These are phyloP conservation scores for Netelia virgata DNA, from an alignment of 2,888 invertebrate genomes.

Conservation along the genomic window DNA sequence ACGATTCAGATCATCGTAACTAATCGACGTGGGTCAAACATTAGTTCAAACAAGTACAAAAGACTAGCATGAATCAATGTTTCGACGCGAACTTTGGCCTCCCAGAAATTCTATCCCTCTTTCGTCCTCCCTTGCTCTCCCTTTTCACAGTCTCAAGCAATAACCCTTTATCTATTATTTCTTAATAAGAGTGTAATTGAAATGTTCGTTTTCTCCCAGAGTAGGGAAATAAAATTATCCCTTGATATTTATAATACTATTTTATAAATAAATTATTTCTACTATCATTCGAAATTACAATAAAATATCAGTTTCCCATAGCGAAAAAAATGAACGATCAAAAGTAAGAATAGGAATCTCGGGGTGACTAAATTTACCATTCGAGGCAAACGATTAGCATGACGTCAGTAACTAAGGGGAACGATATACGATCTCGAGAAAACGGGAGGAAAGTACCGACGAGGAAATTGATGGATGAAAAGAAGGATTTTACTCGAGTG, in stretches of 20 bases:
- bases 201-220: too few species aligned
- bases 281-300: too few species aligned
- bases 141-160: too few species aligned
- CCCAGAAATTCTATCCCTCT: slow-evolving; percentile 24
- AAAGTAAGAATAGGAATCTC: slow-evolving; percentile 14
- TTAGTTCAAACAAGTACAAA: slow-evolving; percentile 35
- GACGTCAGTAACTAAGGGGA: slow-evolving; percentile 23
- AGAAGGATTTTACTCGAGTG: slow-evolving; percentile 72
- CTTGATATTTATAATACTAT: too few species aligned
- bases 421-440: slow-evolving; percentile 29
- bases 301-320: too few species aligned
- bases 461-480: slow-evolving; percentile 60
- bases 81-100: slow-evolving; percentile 35
- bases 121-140: slow-evolving; percentile 20
- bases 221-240: too few species aligned
- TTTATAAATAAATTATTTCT: too few species aligned
- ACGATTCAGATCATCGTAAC: slow-evolving; percentile 71
- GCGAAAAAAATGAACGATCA: too few species aligned
- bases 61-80: slow-evolving; percentile 74
- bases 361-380: slow-evolving; percentile 23
- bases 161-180: slow-evolving; percentile 50
- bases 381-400: slow-evolving; percentile 1
- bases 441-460: slow-evolving; percentile 64
- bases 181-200: not conserved
- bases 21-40: slow-evolving; percentile 63